Evolutionary conservation across 2,888 invertebrate genomes (phyloP), one percentile per base, ranked within the genome.

Genomic region (Siphlonurus alternatus): DNA sequence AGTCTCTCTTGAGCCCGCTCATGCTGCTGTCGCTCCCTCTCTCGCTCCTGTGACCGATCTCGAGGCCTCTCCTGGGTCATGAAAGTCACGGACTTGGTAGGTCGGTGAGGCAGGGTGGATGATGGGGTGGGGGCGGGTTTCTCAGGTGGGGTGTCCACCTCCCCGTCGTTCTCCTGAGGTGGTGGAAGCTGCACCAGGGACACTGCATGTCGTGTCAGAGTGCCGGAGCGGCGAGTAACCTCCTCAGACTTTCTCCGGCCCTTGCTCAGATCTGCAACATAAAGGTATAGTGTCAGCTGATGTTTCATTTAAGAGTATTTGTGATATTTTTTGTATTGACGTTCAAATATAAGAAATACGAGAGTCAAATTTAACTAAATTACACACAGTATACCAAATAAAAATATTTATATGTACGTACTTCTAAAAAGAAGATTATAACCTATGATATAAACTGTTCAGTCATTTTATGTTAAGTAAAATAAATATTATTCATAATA

Each of bases 171-270:
- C 72, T 87, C 87, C 66, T 86, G 78, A 19, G 92, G 90, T 15
- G 90, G 90, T 61, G 91, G 91, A 64, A 92, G 78, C 73, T 87
- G 88, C 15, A 88, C 88, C 66, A 91, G 76, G 62, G 88, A 86
- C 38, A 86, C 88, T 5, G 87, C 87, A 68, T 84, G 84, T 67
- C 86, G 80, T 18, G 83, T 83, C 2, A 83, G 73, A 63, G 79
- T 73, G 15, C 77, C 76, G 38, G 76, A 75, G 24, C 23, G 61
- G 19, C 2, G 59, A 24, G 20, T 59, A 18, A 19, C 23, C 68
- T 67, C 56, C 65, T 66, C 63, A 65, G 65, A 10, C 74, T 24
- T 72, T 71, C 67, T 70, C 70, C 65, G 72, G 72, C 69, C 68
- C 70, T 69, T 69, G 69, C 73, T 70, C 68, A 38, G 7, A 38